Conservation (phyloP, 1,140 invertebrate genomes). For the Oscheius sp. region DNA sequence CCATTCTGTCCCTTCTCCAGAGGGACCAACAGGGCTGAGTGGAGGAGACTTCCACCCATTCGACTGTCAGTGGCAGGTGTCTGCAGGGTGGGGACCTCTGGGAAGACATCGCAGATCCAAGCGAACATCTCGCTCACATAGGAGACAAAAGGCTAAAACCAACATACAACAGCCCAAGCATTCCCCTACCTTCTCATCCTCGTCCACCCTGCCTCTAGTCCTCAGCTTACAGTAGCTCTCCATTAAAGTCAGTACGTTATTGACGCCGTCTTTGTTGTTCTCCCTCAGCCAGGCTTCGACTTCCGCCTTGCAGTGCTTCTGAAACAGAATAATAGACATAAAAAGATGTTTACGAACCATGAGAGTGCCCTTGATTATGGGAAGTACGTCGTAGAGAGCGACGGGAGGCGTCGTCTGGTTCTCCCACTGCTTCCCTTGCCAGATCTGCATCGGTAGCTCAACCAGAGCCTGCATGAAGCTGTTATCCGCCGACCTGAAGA, state of each 20-base stretch:
- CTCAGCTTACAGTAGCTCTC: not conserved
- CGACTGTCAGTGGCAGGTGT: not conserved
- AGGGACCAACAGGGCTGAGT: not conserved
- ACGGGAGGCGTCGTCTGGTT: not conserved
- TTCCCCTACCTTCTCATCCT: no score
- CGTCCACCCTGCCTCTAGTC: no score
- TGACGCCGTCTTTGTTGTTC: not conserved
- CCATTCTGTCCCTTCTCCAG: constrained; percentile 5
- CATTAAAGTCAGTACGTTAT: not conserved
- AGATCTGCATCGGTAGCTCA: constrained; percentile 11
- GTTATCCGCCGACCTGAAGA: constrained; percentile 1
- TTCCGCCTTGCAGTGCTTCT: not conserved
- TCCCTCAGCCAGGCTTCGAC: constrained; percentile 13
- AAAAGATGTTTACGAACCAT: not conserved
- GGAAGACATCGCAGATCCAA: constrained; percentile 7
- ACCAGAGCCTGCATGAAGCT: constrained; percentile 16
- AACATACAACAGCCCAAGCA: no score
- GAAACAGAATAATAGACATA: not conserved
- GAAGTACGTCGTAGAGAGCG: constrained; percentile 16
- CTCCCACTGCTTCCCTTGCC: not conserved
- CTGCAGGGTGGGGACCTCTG: constrained; percentile 2
- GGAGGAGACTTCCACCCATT: not conserved
- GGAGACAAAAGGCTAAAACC: constrained; percentile 13
- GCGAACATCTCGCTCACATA: constrained; percentile 10
- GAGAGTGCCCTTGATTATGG: constrained; percentile 11